Evolutionary conservation across 2,797 vertebrate species (phyloP).

Genomic region (Fundulus diaphanus): DNA sequence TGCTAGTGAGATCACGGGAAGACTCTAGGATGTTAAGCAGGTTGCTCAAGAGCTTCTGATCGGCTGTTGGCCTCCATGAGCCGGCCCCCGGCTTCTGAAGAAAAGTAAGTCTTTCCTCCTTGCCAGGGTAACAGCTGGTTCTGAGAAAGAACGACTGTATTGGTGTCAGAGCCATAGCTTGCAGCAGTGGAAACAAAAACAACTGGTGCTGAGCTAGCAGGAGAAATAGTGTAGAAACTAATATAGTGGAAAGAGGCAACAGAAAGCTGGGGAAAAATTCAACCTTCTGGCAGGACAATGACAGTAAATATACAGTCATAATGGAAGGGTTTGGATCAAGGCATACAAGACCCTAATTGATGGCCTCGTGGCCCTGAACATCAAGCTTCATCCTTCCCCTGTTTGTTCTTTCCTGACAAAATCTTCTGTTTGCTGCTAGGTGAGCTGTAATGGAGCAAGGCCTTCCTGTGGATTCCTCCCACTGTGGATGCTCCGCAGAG

Average conservation of each 20-base stretch:
- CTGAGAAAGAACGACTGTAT: neutral
- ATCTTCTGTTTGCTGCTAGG: conserved; percentile 18
- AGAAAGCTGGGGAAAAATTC: neutral
- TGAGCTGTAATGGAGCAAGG: conserved; percentile 7
- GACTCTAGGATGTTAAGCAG: neutral
- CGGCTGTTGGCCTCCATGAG: neutral
- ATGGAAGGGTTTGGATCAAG: neutral
- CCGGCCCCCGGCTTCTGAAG: neutral
- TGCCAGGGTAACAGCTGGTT: too few species aligned
- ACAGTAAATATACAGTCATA: neutral
- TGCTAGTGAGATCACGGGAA: too few species aligned
- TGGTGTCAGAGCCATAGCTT: neutral
- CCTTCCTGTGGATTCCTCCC: conserved; percentile 7
- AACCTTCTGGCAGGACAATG: neutral
- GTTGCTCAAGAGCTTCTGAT: neutral
- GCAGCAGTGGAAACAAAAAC: neutral
- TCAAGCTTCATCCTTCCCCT: neutral
- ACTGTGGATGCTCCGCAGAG: neutral
- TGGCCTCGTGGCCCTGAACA: too few species aligned
- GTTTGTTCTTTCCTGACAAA: neutral
- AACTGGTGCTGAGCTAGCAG: neutral
- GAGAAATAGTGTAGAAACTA: too few species aligned
- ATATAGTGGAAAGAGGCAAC: neutral
- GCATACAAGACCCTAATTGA: too few species aligned
- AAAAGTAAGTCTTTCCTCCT: too few species aligned